A percentile compares a stretch with the other conserved stretches of the same genome.
Conservation (phyloP, 2,888 invertebrate species). For the Chymomyza caudatula region DNA sequence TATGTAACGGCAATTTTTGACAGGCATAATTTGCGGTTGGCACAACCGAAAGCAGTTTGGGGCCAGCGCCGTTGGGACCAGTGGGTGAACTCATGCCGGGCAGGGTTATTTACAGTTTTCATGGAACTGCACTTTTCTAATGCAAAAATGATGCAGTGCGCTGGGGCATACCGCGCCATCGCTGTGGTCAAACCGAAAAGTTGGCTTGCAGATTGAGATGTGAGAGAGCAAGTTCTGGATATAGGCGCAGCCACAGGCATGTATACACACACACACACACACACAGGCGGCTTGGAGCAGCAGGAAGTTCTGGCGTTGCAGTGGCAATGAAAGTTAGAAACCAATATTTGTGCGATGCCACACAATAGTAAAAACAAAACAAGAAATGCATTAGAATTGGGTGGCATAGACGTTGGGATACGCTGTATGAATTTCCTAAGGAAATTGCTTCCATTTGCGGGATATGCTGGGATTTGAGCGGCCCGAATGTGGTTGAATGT, state of each 20-base stretch:
- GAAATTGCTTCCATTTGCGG: too few species aligned
- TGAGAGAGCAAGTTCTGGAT: slow-evolving; percentile 9
- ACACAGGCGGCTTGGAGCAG: not conserved
- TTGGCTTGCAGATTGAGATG: slow-evolving; percentile 23
- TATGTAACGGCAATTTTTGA: slow-evolving; percentile 71
- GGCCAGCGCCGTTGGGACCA: slow-evolving; percentile 40
- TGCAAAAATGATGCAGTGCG: slow-evolving; percentile 70
- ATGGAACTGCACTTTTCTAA: slow-evolving; percentile 62
- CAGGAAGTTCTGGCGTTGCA: slow-evolving; percentile 15
- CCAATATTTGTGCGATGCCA: slow-evolving; percentile 56
- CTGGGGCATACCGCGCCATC: slow-evolving; percentile 35
- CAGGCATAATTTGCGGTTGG: slow-evolving; percentile 68
- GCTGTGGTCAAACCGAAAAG: slow-evolving; percentile 50
- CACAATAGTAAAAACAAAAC: not conserved
- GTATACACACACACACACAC: not conserved
- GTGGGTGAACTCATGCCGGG: slow-evolving; percentile 25
- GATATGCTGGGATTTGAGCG: not conserved
- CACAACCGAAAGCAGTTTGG: not conserved
- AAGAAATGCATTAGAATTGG: not conserved
- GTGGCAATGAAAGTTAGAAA: slow-evolving; percentile 65
- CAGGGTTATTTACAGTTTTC: slow-evolving; percentile 61
- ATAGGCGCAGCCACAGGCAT: slow-evolving; percentile 33
- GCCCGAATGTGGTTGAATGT: too few species aligned
- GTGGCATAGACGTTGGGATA: not conserved
- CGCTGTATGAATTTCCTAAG: not conserved